These are phyloP conservation scores for Drosophila mayri DNA, from an alignment of 1,140 invertebrate genomes.

Conservation along the genomic window DNA sequence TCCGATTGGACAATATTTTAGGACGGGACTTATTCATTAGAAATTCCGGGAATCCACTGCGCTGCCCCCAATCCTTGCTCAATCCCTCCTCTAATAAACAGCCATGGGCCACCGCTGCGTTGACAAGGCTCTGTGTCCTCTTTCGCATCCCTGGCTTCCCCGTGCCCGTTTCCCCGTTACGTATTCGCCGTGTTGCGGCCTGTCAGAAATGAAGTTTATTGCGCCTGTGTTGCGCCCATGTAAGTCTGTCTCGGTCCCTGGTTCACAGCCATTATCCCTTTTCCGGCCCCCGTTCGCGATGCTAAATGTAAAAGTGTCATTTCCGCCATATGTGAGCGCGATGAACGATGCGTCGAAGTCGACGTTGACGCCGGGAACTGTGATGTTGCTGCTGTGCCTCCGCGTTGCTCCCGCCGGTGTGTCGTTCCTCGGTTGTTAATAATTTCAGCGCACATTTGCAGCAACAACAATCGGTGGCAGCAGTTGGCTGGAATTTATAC, in stretches of 20 bases:
- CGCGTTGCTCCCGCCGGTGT: slow-evolving; percentile 33
- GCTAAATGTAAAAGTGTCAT: slow-evolving; percentile 81
- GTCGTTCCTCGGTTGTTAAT: slow-evolving; percentile 59
- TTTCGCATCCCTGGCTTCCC: slow-evolving; percentile 12
- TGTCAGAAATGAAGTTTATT: slow-evolving; percentile 80
- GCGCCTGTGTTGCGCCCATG: slow-evolving; percentile 68
- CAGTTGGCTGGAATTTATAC: slow-evolving; percentile 71
- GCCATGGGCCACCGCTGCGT: slow-evolving; percentile 62
- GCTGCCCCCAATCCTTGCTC: slow-evolving; percentile 3
- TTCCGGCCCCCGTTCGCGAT: slow-evolving; percentile 26
- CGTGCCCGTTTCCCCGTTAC: slow-evolving; percentile 15
- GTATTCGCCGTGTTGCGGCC: slow-evolving; percentile 71
- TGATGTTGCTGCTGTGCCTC: slow-evolving; percentile 22
- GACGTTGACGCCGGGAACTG: slow-evolving; percentile 31
- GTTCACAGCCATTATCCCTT: slow-evolving; percentile 8
- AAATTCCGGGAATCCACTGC: slow-evolving; percentile 17
- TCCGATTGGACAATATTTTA: slow-evolving; percentile 56
- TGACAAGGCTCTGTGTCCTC: slow-evolving; percentile 65
- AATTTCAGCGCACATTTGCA: slow-evolving; percentile 74
- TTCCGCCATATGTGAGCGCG: slow-evolving; percentile 80
- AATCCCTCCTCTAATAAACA: slow-evolving; percentile 15
- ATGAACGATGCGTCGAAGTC: slow-evolving; percentile 79
- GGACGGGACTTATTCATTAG: slow-evolving; percentile 68
- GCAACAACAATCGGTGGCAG: slow-evolving; percentile 44
- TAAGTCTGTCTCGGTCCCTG: slow-evolving; percentile 6